Conservation (phyloP, 2,888 invertebrate genomes). For the Macroteleia sp. region DNA sequence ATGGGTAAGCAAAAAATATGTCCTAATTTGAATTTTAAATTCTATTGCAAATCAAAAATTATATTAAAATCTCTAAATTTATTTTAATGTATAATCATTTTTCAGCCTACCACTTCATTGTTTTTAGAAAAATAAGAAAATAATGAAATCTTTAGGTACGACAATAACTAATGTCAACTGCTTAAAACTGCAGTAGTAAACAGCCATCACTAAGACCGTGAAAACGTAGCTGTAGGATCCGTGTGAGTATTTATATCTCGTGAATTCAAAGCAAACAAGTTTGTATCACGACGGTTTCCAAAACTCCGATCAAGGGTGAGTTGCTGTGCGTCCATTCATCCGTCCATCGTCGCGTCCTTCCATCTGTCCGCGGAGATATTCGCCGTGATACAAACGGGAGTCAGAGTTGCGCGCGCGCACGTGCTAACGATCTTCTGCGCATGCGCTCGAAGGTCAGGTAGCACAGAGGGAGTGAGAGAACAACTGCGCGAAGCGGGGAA, state of each 20-base stretch:
- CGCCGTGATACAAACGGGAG: slow-evolving; percentile 12
- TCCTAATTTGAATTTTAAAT: no score
- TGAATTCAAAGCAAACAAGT: neutral
- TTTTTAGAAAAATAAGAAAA: no score
- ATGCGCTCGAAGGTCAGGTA: slow-evolving; percentile 31
- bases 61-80: no score
- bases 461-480: slow-evolving; percentile 7
- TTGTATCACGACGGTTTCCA: no score
- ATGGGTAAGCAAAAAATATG: no score
- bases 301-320: no score
- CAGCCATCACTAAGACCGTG: slow-evolving; percentile 27
- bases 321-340: slow-evolving; percentile 22
- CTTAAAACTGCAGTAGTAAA: no score
- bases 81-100: no score
- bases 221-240: slow-evolving; percentile 2
- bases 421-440: slow-evolving; percentile 32
- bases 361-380: neutral
- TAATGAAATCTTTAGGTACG: no score
- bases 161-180: no score
- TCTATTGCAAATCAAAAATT: no score
- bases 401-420: slow-evolving; percentile 35
- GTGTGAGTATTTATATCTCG: neutral
- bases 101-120: no score
- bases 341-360: slow-evolving; percentile 30
- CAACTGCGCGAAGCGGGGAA: slow-evolving; percentile 5